Evolutionary conservation across 1,140 invertebrate genomes (phyloP).

Genomic region (Leguminivora glycinivorella): DNA sequence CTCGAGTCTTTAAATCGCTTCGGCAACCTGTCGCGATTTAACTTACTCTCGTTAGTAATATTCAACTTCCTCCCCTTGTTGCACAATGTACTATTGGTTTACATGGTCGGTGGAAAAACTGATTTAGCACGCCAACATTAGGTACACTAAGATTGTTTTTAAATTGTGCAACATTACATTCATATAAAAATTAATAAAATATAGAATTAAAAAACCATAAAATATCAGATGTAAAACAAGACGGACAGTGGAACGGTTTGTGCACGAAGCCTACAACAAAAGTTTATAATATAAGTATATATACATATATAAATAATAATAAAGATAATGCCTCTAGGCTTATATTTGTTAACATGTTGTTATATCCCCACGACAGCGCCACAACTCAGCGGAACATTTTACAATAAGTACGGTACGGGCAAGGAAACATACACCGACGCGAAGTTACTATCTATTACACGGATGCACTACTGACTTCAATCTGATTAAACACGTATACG

Average conservation of each 20-base stretch:
- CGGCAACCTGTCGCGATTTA: too few species aligned
- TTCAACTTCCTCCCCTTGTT: too few species aligned
- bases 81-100: too few species aligned
- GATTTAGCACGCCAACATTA: background rate
- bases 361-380: background rate
- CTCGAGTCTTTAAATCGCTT: too few species aligned
- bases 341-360: background rate
- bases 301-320: constrained; percentile 15
- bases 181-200: constrained; percentile 12
- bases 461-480: background rate
- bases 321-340: constrained; percentile 26
- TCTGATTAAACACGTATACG: background rate
- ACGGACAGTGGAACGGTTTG: constrained; percentile 18
- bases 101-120: background rate
- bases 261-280: constrained; percentile 21
- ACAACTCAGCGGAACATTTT: background rate
- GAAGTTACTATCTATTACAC: background rate
- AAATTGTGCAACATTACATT: constrained; percentile 17
- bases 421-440: background rate
- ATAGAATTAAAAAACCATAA: constrained; percentile 20
- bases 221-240: constrained; percentile 23
- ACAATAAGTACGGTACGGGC: background rate
- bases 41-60: too few species aligned
- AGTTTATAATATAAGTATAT: constrained; percentile 12
- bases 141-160: background rate